A percentile compares a stretch with the other conserved stretches of the same genome.
These are phyloP conservation scores for Drosophila burlai DNA, from an alignment of 1,140 invertebrate species.

Conservation along the genomic window DNA sequence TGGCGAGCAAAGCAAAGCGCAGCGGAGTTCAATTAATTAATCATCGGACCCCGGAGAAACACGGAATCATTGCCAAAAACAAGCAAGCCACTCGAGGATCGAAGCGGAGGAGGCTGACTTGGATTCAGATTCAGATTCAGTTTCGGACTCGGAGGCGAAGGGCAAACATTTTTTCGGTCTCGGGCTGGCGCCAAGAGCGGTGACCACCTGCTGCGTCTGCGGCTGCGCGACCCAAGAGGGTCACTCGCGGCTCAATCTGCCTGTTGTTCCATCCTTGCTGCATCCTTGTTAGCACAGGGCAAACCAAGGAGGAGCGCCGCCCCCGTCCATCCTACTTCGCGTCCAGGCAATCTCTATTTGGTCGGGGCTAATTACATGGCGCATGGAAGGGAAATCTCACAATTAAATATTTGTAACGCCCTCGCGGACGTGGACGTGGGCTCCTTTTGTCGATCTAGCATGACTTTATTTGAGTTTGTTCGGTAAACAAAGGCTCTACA, in stretches of 20 bases:
- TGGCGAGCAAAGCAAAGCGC: slow-evolving; percentile 60
- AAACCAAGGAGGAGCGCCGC: slow-evolving; percentile 16
- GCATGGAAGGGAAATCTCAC: slow-evolving; percentile 69
- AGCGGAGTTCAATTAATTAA: slow-evolving; percentile 77
- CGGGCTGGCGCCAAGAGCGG: slow-evolving; percentile 73
- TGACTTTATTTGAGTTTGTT: slow-evolving; percentile 61
- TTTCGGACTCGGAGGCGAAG: slow-evolving; percentile 1
- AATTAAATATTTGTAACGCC: slow-evolving; percentile 84
- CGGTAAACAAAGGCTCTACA: slow-evolving; percentile 43
- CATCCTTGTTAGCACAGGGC: slow-evolving; percentile 79
- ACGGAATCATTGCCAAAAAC: slow-evolving; percentile 78
- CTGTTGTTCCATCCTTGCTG: slow-evolving; percentile 14
- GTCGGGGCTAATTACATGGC: slow-evolving; percentile 73
- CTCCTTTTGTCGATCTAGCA: slow-evolving; percentile 42
- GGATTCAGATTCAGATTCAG: slow-evolving; percentile 9
- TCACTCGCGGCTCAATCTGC: slow-evolving; percentile 4
- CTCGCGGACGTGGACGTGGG: slow-evolving; percentile 26
- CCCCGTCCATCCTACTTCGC: background rate
- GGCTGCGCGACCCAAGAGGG: slow-evolving; percentile 35
- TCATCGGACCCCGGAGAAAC: slow-evolving; percentile 53
- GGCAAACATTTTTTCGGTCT: slow-evolving; percentile 8
- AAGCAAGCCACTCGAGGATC: slow-evolving; percentile 32
- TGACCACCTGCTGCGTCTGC: slow-evolving; percentile 80
- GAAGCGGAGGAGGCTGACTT: slow-evolving; percentile 4
- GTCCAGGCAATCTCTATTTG: slow-evolving; percentile 49